Conservation (phyloP, 2,797 vertebrate species). For the Trachops cirrhosus region DNA sequence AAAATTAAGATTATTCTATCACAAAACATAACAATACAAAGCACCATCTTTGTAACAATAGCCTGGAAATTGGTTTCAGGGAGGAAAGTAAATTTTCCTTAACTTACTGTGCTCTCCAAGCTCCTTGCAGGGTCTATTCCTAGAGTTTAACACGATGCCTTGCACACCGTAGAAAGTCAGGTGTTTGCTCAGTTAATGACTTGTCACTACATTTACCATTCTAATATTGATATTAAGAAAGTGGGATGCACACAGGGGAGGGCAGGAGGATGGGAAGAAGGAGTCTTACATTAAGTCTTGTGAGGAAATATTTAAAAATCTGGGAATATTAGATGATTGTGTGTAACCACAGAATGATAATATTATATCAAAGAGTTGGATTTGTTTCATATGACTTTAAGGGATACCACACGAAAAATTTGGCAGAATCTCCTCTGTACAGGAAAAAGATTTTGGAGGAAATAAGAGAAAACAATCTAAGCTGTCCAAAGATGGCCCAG, state of each 20-base stretch:
- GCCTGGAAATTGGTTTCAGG: constrained; percentile 43
- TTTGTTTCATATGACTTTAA: constrained; percentile 34
- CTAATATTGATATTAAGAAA: neutral
- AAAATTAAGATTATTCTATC: constrained; percentile 18
- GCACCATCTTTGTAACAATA: neutral
- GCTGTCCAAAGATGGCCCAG: neutral
- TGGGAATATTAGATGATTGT: neutral
- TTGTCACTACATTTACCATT: neutral
- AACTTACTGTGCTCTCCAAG: neutral
- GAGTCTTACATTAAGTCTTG: neutral
- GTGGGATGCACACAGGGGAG: neutral
- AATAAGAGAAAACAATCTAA: neutral
- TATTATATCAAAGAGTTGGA: neutral
- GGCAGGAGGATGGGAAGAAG: neutral
- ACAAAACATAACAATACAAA: neutral
- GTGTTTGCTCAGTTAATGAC: neutral
- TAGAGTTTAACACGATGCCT: neutral
- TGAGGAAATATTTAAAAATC: neutral
- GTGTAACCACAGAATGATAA: neutral
- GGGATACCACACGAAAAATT: neutral
- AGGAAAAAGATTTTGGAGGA: neutral
- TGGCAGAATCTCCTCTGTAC: neutral
- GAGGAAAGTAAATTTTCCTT: neutral
- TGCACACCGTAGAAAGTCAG: neutral
- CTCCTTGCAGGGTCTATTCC: neutral